phyloP scores from a whole-genome alignment of 2,797 vertebrate genomes.

The Manis crassicaudata region DNA sequence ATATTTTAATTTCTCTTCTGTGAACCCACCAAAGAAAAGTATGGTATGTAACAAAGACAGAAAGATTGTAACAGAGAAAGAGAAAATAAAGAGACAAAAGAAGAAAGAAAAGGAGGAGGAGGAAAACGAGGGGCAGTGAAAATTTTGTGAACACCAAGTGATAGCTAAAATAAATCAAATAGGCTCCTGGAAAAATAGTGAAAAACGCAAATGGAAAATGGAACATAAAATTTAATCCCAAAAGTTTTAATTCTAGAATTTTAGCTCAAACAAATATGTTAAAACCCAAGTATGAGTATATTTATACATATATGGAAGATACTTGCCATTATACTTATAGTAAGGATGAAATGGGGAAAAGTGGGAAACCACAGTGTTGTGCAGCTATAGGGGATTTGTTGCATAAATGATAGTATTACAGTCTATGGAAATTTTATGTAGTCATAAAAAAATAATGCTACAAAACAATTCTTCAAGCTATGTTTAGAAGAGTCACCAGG shows the following conservation, averaged over 20 bases:
- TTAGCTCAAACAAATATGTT: conserved; percentile 16
- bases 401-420: neutral
- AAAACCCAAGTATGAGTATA: neutral
- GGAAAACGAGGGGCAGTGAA: neutral
- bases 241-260: conserved; percentile 22
- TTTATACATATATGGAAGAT: neutral
- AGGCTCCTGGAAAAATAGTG: neutral
- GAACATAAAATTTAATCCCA: neutral
- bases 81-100: rapidly evolving
- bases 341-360: neutral
- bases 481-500: neutral
- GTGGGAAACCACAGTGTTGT: neutral
- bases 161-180: neutral
- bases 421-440: neutral
- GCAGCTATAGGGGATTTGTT: neutral
- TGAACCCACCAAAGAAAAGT: neutral
- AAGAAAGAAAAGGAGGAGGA: no score
- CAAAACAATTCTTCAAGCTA: neutral
- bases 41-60: neutral
- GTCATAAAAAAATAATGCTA: neutral
- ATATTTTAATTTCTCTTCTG: neutral
- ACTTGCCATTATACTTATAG: neutral
- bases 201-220: neutral
- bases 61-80: neutral
- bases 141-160: neutral